phyloP scores from a whole-genome alignment of 1,140 invertebrate genomes.

The Sycobia sp. region DNA sequence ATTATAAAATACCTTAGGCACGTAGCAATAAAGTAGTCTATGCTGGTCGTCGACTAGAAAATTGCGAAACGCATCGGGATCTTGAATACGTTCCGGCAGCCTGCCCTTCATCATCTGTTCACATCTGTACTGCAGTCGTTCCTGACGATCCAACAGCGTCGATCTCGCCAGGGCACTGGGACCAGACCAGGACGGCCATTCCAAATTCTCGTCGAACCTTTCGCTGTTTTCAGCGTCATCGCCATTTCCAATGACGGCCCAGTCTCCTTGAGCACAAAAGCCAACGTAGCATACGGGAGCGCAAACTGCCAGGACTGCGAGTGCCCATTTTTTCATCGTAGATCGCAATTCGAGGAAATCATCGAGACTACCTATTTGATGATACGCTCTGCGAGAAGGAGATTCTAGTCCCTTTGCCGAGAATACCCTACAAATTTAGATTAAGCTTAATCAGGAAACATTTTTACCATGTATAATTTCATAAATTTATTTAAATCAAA shows the following conservation, averaged over 20 bases:
- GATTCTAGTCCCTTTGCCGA: too few relatives aligned
- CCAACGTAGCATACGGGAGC: not conserved
- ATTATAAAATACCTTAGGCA: conserved; percentile 93
- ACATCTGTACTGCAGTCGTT: conserved; percentile 71
- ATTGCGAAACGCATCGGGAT: conserved; percentile 69
- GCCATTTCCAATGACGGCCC: conserved; percentile 22
- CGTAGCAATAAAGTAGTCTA: conserved; percentile 88
- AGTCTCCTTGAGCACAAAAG: conserved; percentile 14
- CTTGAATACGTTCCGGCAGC: conserved; percentile 39
- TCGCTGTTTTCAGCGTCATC: conserved; percentile 17
- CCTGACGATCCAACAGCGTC: conserved; percentile 65
- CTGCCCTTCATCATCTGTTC: conserved; percentile 57
- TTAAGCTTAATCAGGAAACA: too few relatives aligned
- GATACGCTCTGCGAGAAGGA: too few relatives aligned
- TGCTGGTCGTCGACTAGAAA: conserved; percentile 81
- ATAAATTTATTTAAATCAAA: too few relatives aligned
- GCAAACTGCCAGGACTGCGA: not conserved
- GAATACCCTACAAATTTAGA: too few relatives aligned
- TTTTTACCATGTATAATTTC: too few relatives aligned
- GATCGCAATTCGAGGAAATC: not conserved
- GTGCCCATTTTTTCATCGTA: conserved; percentile 30
- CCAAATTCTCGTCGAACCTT: conserved; percentile 19
- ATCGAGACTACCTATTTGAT: conserved; percentile 2
- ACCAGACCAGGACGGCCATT: conserved; percentile 47
- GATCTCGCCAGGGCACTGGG: conserved; percentile 54